Evolutionary conservation across 2,888 invertebrate species (phyloP).

Genomic region (Acleris holmiana): DNA sequence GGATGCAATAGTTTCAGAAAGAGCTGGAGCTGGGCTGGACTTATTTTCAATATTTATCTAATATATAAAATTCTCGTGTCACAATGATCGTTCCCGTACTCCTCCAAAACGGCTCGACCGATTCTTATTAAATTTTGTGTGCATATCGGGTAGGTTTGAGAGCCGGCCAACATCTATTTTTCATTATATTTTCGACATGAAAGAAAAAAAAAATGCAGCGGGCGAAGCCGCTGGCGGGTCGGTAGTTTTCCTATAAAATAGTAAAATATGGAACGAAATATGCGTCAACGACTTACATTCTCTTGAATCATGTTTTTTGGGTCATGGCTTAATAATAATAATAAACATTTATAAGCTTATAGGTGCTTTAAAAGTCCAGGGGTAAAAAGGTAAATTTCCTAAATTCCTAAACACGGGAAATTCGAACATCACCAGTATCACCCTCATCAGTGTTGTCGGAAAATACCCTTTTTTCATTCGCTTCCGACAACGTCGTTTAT

Average conservation of each 20-base stretch:
- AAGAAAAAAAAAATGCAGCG: too few species aligned
- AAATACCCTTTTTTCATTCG: slow-evolving; percentile 12
- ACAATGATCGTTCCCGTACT: too few species aligned
- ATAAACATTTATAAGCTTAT: background rate
- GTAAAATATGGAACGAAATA: background rate
- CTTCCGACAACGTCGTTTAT: slow-evolving; percentile 3
- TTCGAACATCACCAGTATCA: slow-evolving; percentile 4
- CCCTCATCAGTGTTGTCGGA: slow-evolving; percentile 13
- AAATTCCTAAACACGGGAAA: slow-evolving; percentile 1
- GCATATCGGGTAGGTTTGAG: too few species aligned
- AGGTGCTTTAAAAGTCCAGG: background rate
- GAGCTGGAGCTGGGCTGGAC: background rate
- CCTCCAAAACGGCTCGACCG: too few species aligned
- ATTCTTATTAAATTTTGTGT: too few species aligned
- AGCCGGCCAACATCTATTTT: too few species aligned
- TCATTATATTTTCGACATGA: too few species aligned
- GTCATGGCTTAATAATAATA: too few species aligned
- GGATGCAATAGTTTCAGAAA: slow-evolving; percentile 19
- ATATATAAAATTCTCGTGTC: too few species aligned
- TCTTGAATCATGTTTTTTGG: background rate
- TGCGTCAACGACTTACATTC: background rate
- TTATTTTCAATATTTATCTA: too few species aligned
- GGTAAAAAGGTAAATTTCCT: background rate
- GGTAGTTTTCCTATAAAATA: too few species aligned
- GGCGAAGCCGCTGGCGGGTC: too few species aligned